Evolutionary conservation across 2,113 vertebrate genomes (phyloP).

Genomic region (Isurus oxyrinchus): DNA sequence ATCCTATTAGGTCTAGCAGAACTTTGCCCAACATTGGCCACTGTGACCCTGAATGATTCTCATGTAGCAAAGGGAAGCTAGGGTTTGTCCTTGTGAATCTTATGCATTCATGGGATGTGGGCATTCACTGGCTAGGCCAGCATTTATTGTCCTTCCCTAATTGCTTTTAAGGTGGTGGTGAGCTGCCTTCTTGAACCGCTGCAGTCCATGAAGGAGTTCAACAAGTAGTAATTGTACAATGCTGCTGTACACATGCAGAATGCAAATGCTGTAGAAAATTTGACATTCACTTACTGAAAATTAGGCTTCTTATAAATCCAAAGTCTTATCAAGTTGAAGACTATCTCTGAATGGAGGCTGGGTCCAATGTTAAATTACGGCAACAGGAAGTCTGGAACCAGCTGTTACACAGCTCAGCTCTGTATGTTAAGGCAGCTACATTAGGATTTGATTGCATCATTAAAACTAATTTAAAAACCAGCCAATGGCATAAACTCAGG

Average conservation of each 20-base stretch:
- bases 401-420: neutral
- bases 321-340: constrained; percentile 40
- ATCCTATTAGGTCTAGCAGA: neutral
- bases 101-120: too few species aligned
- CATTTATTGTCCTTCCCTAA: too few species aligned
- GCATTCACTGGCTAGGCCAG: too few species aligned
- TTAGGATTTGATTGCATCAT: neutral
- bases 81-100: constrained; percentile 51
- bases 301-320: constrained; percentile 44
- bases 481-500: neutral
- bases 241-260: constrained; percentile 56
- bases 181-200: too few species aligned
- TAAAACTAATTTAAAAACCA: neutral
- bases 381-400: constrained; percentile 42
- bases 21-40: constrained; percentile 35
- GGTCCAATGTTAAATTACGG: constrained; percentile 43
- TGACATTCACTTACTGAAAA: constrained; percentile 49
- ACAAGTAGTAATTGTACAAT: constrained; percentile 63
- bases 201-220: constrained; percentile 45
- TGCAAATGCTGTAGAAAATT: constrained; percentile 52
- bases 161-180: too few species aligned
- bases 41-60: constrained; percentile 51
- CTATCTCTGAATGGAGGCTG: constrained; percentile 48
- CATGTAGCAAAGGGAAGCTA: constrained; percentile 54
- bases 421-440: neutral